A percentile compares a stretch with the other conserved stretches of the same genome.
These are phyloP conservation scores for Rhimphoctona megacephalus DNA, from an alignment of 2,888 invertebrate genomes.

Conservation along the genomic window DNA sequence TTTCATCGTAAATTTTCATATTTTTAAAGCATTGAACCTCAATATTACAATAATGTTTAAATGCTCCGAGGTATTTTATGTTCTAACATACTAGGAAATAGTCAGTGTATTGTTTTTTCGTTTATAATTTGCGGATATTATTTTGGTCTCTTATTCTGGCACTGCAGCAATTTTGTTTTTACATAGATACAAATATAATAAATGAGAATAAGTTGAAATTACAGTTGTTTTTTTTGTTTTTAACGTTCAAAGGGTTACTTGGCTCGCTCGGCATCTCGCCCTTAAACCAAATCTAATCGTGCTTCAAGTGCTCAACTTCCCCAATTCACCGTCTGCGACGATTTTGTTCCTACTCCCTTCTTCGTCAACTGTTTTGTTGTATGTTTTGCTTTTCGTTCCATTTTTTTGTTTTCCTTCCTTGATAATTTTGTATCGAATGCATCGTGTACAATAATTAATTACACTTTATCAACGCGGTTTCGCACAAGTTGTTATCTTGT, in stretches of 20 bases:
- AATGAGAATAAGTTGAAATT: constrained; percentile 14
- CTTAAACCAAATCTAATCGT: constrained; percentile 43
- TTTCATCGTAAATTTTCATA: constrained; percentile 1
- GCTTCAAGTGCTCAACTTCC: constrained; percentile 43
- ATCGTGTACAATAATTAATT: constrained; percentile 65
- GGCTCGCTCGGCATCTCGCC: constrained; percentile 63
- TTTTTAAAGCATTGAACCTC: not conserved
- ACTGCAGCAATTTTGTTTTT: constrained; percentile 46
- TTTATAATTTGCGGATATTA: constrained; percentile 34
- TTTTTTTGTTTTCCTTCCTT: constrained; percentile 24
- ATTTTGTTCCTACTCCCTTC: constrained; percentile 35
- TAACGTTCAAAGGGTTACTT: constrained; percentile 70
- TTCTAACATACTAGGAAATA: constrained; percentile 21
- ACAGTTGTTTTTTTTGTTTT: not conserved
- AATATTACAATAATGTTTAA: constrained; percentile 4
- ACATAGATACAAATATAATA: constrained; percentile 57
- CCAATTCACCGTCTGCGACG: not conserved
- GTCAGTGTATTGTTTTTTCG: not conserved
- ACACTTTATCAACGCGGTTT: constrained; percentile 65
- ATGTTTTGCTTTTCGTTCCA: not conserved
- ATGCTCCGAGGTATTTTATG: constrained; percentile 24
- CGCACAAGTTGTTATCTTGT: constrained; percentile 33
- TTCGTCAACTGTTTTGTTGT: not conserved
- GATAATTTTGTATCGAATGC: constrained; percentile 17
- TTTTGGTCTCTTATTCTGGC: constrained; percentile 41